phyloP scores from a whole-genome alignment of 2,888 invertebrate species.

The Heteromyza rotundicornis region DNA sequence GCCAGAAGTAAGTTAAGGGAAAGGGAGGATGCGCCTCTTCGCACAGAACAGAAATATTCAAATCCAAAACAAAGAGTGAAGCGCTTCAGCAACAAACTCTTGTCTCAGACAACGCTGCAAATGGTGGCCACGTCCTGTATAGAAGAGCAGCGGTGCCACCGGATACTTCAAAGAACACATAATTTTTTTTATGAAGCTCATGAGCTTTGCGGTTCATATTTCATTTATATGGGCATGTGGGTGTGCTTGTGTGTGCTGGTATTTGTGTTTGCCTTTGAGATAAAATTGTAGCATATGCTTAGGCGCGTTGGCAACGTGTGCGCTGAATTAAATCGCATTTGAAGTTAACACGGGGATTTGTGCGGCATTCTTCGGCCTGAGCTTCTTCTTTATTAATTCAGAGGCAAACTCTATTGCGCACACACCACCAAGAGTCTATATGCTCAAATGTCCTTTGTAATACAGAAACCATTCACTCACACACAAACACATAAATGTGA shows the following conservation, averaged over 20 bases:
- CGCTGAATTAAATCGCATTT: conserved; percentile 44
- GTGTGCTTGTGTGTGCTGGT: conserved; percentile 13
- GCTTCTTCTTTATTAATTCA: conserved; percentile 30
- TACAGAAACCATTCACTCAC: background rate
- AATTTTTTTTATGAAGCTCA: conserved; percentile 45
- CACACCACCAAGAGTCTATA: too few species aligned
- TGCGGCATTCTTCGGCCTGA: conserved; percentile 33
- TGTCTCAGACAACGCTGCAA: background rate
- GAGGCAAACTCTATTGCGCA: background rate
- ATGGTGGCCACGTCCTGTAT: too few species aligned
- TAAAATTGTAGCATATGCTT: conserved; percentile 15
- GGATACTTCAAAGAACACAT: conserved; percentile 50
- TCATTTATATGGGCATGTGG: conserved; percentile 27
- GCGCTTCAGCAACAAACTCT: background rate
- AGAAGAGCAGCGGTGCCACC: conserved; percentile 42
- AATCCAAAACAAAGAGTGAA: background rate
- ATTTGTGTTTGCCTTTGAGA: conserved; percentile 1
- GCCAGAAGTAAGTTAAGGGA: too few species aligned
- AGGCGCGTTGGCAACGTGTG: conserved; percentile 16
- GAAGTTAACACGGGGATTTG: conserved; percentile 25
- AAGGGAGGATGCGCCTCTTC: background rate
- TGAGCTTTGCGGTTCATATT: conserved; percentile 26
- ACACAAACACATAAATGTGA: background rate
- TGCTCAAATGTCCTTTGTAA: too few species aligned
- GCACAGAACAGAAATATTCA: background rate